Evolutionary conservation across 2,113 vertebrate species (phyloP).

Genomic region (Pardalotus punctatus): DNA sequence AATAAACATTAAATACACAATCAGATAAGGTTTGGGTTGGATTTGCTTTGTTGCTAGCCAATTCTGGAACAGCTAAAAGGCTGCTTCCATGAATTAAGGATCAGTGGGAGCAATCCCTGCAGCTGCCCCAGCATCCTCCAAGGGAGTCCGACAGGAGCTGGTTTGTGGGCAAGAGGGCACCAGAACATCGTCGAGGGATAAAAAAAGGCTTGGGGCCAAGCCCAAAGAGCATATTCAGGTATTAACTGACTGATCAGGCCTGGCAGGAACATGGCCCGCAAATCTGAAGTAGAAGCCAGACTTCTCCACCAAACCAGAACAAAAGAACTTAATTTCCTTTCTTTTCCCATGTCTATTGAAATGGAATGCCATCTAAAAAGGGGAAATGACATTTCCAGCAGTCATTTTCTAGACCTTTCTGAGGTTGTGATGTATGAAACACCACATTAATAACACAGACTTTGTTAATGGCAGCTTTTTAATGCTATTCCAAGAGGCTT

Average conservation of each 20-base stretch:
- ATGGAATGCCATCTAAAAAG: background rate
- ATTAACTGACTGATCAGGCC: background rate
- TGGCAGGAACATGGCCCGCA: fast-evolving
- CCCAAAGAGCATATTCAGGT: fast-evolving
- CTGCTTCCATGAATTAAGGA: background rate
- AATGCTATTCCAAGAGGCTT: background rate
- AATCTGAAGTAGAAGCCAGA: background rate
- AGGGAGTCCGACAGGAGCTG: background rate
- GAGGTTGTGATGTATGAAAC: background rate
- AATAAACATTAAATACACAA: background rate
- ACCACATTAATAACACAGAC: background rate
- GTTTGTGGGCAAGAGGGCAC: background rate
- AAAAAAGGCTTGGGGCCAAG: background rate
- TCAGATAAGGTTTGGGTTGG: background rate
- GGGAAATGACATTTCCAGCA: background rate
- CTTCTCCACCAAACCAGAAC: background rate
- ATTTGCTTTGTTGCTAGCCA: background rate
- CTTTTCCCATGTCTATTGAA: background rate
- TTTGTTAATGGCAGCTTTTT: background rate
- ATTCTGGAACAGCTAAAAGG: background rate
- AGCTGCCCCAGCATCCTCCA: background rate
- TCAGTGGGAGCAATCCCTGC: background rate
- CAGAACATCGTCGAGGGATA: background rate
- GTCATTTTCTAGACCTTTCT: background rate
- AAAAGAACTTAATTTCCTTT: background rate